Evolutionary conservation across 2,797 vertebrate genomes (phyloP), one percentile per base, ranked within the genome.

Genomic region (Emydoidea blandingii): DNA sequence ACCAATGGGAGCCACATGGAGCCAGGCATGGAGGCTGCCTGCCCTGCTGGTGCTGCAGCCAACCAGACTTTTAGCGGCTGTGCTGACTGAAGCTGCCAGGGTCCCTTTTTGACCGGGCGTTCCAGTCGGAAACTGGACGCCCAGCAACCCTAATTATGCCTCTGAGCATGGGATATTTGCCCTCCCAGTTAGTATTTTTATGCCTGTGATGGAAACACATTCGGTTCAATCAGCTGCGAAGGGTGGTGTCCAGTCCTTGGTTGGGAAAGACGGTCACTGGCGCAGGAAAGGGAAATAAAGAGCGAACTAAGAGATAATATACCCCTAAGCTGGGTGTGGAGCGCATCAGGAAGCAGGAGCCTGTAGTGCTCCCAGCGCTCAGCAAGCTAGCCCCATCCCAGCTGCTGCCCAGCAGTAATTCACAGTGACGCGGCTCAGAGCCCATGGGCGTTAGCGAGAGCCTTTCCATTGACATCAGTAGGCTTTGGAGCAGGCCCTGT

Each of bases 401-500:
- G 34, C 2, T 6, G 74, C 78, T 78, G 18, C 53, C 0, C 1
- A 8, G 68, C 29, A 3, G 2, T n/a, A 72, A 21, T 11, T 4
- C 7, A 19, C 6, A 0, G 0, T 34, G 47, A 6, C 37, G 27
- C 52, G 83, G 50, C 53, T 57, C 49, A 5, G 57, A 78, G 76
- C 14, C 3, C 50, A 47, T 18, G 12, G 4, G 18, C 29, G 34
- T 3, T 53, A 84, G 12, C 29, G 37, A 29, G 25, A 88, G 4
- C 34, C 65, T 12, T 80, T 49, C 0, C 2, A 0, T 5, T 62
- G 18, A 5, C 37, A 27, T 34, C 74, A 80, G 0, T 2, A 29
- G 2, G 25, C 19, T 65, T 57, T 47, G 57, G 62, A 21, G 41
- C n/a, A 37, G n/a, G n/a, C n/a, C 23, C 9, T 23, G 21, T 62